These are phyloP conservation scores for Graphium colonna DNA, from an alignment of 2,888 invertebrate genomes.

Conservation along the genomic window DNA sequence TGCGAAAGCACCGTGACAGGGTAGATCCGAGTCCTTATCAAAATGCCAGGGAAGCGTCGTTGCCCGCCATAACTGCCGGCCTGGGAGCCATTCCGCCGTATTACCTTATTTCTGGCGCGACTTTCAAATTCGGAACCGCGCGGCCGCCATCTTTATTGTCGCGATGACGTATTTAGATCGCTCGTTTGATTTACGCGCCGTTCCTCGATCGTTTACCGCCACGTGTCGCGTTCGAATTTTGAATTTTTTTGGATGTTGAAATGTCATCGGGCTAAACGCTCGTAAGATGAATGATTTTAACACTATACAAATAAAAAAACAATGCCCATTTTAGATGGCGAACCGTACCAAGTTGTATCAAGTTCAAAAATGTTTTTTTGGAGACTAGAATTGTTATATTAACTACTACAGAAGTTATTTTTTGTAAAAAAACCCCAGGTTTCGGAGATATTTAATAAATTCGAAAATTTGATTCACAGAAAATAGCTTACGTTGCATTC, in stretches of 20 bases:
- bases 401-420: no score
- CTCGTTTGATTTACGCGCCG: constrained; percentile 45
- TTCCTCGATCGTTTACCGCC: constrained; percentile 26
- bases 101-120: constrained; percentile 49
- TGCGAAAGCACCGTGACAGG: constrained; percentile 25
- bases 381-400: no score
- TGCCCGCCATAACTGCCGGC: constrained; percentile 49
- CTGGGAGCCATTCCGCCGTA: constrained; percentile 56
- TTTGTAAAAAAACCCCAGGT: no score
- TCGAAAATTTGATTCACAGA: no score
- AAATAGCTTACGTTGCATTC: no score
- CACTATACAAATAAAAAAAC: no score
- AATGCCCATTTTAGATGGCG: no score
- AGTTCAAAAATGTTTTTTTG: no score
- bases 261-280: neutral
- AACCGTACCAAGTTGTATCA: no score
- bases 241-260: neutral
- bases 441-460: no score
- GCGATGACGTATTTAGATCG: constrained; percentile 61
- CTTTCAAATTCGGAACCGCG: constrained; percentile 53
- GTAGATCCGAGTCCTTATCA: constrained; percentile 31
- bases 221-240: constrained; percentile 24
- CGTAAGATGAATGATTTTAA: neutral
- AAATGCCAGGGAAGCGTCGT: constrained; percentile 38
- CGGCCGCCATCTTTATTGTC: constrained; percentile 52